Conservation (phyloP, 2,113 vertebrate species). For the Silurus meridionalis region DNA sequence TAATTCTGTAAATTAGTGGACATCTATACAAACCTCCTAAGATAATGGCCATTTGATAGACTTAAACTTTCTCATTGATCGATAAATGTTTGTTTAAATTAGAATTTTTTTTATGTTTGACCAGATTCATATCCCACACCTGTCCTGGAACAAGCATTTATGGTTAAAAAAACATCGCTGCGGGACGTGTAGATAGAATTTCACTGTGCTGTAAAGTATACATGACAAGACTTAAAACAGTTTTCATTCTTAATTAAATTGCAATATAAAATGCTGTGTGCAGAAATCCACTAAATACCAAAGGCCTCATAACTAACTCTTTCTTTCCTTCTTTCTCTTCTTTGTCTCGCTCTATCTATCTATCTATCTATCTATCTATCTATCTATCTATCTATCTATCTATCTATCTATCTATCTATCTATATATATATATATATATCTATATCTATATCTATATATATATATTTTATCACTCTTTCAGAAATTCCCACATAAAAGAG, state of each 20-base stretch:
- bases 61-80: neutral
- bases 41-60: neutral
- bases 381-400: neutral
- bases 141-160: no score
- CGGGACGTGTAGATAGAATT: no score
- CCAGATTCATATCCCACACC: neutral
- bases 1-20: neutral
- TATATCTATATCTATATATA: neutral
- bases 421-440: no score
- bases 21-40: neutral
- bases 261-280: neutral
- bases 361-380: neutral
- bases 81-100: neutral
- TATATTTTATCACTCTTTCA: neutral
- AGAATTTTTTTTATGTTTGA: neutral
- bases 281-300: neutral
- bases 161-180: no score
- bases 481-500: slow-evolving; percentile 34
- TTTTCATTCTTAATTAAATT: no score
- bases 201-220: no score
- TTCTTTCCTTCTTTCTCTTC: neutral
- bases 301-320: neutral
- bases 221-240: no score
- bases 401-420: neutral
- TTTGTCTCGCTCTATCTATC: neutral